Percentiles rank a stretch among this genome's conserved stretches.
These are phyloP conservation scores for Syrista parreyssii DNA, from an alignment of 2,888 invertebrate species.

Conservation along the genomic window DNA sequence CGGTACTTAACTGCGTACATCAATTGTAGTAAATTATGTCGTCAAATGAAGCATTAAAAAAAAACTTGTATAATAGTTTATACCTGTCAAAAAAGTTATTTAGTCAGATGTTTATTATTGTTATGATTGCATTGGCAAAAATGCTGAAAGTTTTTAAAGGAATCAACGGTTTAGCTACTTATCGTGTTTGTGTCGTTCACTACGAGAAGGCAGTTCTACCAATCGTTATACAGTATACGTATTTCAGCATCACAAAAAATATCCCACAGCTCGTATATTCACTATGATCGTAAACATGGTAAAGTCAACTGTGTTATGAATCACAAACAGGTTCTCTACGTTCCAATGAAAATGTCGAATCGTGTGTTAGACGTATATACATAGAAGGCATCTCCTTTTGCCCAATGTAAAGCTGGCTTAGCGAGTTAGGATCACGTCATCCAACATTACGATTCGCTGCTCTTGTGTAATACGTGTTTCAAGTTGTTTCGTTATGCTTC, in stretches of 20 bases:
- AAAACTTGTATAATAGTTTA: neutral
- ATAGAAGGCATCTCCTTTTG: neutral
- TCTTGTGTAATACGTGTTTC: conserved; percentile 4
- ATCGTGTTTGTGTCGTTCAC: neutral
- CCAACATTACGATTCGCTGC: neutral
- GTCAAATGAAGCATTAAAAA: neutral
- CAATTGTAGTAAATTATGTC: neutral
- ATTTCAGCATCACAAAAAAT: neutral
- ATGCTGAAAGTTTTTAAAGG: neutral
- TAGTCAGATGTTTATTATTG: neutral
- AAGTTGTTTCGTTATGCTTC: neutral
- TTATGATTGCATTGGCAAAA: neutral
- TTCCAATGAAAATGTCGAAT: neutral
- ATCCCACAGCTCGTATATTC: neutral
- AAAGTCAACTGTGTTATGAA: neutral
- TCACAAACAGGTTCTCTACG: neutral
- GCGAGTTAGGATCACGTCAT: conserved; percentile 7
- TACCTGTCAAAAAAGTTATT: neutral
- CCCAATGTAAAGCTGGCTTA: neutral
- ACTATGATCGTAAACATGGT: neutral
- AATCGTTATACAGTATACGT: neutral
- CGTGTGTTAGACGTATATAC: neutral
- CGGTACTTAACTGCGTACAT: neutral
- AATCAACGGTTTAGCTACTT: neutral
- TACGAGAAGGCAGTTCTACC: neutral